Evolutionary conservation across 2,888 invertebrate species (phyloP).

Genomic region (Andrena bicolor): DNA sequence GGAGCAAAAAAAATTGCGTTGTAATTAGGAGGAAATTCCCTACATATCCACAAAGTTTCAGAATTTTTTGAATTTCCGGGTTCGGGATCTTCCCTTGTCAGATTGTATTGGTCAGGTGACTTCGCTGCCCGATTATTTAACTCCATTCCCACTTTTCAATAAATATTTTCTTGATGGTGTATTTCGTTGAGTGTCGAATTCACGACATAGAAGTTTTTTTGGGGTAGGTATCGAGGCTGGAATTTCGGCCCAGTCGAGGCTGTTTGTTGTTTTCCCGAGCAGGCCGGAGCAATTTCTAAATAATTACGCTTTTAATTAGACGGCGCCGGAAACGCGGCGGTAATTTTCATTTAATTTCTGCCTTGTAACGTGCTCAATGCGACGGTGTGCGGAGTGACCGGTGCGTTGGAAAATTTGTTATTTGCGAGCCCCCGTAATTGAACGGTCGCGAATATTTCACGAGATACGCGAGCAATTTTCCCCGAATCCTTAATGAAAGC

Average conservation of each 20-base stretch:
- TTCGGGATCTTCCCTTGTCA: too few species aligned
- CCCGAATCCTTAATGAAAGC: slow-evolving; percentile 77
- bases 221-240: slow-evolving; percentile 12
- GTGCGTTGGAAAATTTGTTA: slow-evolving; percentile 42
- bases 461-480: slow-evolving; percentile 77
- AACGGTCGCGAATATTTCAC: slow-evolving; percentile 62
- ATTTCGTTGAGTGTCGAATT: background rate
- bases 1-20: too few species aligned
- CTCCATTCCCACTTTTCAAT: background rate
- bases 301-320: slow-evolving; percentile 64
- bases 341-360: slow-evolving; percentile 61
- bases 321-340: slow-evolving; percentile 41
- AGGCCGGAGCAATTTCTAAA: slow-evolving; percentile 39
- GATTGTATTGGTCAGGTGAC: background rate
- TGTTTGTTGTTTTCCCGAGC: slow-evolving; percentile 26
- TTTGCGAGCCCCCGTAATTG: slow-evolving; percentile 46
- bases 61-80: too few species aligned
- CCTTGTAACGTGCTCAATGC: slow-evolving; percentile 34
- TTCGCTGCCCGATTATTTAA: background rate
- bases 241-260: slow-evolving; percentile 19
- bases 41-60: too few species aligned
- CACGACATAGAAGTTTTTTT: background rate
- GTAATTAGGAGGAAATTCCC: too few species aligned
- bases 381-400: slow-evolving; percentile 12
- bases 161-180: background rate